A percentile compares a stretch with the other conserved stretches of the same genome.
Conservation (phyloP, 2,113 vertebrate genomes). For the Pristiophorus japonicus region DNA sequence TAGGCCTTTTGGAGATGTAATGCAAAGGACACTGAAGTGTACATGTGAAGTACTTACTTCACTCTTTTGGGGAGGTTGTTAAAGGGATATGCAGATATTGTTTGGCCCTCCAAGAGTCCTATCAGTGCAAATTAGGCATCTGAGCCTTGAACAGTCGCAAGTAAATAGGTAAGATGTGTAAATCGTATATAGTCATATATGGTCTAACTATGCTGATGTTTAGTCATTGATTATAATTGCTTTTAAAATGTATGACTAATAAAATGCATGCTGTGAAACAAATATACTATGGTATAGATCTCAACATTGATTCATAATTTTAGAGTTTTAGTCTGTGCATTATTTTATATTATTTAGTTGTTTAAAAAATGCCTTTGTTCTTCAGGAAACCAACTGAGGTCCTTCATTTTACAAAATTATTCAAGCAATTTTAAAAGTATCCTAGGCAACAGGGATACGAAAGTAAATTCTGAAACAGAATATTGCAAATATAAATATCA, state of each 20-base stretch:
- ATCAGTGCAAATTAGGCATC: neutral
- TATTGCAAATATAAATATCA: neutral
- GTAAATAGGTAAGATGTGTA: conserved; percentile 19
- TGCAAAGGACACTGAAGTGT: neutral
- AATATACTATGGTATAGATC: neutral
- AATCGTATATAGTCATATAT: neutral
- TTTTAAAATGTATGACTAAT: neutral
- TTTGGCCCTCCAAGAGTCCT: neutral
- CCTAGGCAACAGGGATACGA: neutral
- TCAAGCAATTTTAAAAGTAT: neutral
- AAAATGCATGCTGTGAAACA: neutral
- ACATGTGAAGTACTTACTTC: neutral
- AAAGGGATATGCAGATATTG: neutral
- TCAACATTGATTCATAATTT: neutral
- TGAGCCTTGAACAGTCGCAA: neutral
- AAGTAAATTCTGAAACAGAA: neutral
- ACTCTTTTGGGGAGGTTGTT: neutral
- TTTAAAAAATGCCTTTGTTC: neutral
- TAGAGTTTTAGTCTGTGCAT: neutral
- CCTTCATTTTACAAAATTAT: neutral
- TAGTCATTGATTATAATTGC: neutral
- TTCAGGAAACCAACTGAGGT: neutral
- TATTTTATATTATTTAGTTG: neutral
- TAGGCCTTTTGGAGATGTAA: conserved; percentile 31
- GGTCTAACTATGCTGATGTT: neutral